Evolutionary conservation across 2,888 invertebrate genomes (phyloP).

Genomic region (Meganola albula): DNA sequence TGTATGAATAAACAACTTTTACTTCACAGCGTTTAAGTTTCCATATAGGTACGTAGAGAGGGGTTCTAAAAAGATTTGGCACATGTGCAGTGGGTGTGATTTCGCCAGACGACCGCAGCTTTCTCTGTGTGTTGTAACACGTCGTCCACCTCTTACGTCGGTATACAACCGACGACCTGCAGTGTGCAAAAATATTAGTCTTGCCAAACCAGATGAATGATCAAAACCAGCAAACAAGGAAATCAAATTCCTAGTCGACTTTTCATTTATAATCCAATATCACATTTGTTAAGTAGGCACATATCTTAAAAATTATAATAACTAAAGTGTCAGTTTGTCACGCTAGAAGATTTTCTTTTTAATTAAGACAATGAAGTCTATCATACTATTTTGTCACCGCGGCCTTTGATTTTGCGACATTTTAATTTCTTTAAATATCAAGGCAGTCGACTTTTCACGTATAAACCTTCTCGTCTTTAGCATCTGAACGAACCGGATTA

Average conservation of each 20-base stretch:
- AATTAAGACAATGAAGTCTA: too few relatives aligned
- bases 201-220: too few relatives aligned
- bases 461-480: conserved; percentile 36
- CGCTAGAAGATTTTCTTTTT: too few relatives aligned
- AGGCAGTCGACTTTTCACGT: conserved; percentile 52
- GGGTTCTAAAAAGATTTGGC: conserved; percentile 62
- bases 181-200: too few relatives aligned
- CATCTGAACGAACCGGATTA: conserved; percentile 38
- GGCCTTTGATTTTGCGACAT: conserved; percentile 48
- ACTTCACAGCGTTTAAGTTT: conserved; percentile 44
- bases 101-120: conserved; percentile 67
- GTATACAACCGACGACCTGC: conserved; percentile 19
- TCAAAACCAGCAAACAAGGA: too few relatives aligned
- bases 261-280: too few relatives aligned
- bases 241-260: too few relatives aligned
- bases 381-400: too few relatives aligned
- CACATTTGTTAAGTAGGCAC: too few relatives aligned
- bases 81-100: conserved; percentile 69
- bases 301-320: too few relatives aligned
- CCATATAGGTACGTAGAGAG: conserved; percentile 50
- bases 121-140: conserved; percentile 65
- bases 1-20: conserved; percentile 56
- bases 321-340: too few relatives aligned
- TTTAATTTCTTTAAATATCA: conserved; percentile 61
- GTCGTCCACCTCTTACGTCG: conserved; percentile 22